phyloP scores from a whole-genome alignment of 2,888 invertebrate genomes.

The Aleiodes testaceus region DNA sequence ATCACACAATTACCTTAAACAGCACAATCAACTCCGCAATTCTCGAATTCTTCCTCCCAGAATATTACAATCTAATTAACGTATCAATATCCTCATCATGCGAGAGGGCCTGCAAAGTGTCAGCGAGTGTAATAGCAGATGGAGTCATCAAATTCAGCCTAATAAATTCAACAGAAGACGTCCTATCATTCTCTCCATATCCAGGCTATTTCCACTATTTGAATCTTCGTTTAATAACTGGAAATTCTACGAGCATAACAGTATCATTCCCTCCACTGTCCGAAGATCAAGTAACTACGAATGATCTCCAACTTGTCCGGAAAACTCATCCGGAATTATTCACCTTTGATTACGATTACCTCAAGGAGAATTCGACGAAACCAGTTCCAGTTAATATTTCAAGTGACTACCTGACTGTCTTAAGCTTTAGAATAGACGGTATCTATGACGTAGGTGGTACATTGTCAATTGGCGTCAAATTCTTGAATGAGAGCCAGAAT shows the following conservation, averaged over 20 bases:
- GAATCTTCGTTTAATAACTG: conserved; percentile 60
- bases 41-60: conserved; percentile 61
- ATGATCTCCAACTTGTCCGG: conserved; percentile 72
- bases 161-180: conserved; percentile 56
- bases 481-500: conserved; percentile 75
- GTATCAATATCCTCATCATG: conserved; percentile 62
- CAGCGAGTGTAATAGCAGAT: conserved; percentile 59
- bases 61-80: conserved; percentile 52
- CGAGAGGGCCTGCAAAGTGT: conserved; percentile 60
- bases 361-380: conserved; percentile 78
- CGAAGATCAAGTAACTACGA: conserved; percentile 56
- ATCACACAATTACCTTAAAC: conserved; percentile 51
- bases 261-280: conserved; percentile 47
- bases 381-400: conserved; percentile 81
- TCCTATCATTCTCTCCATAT: conserved; percentile 61
- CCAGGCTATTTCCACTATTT: conserved; percentile 62
- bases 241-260: conserved; percentile 56
- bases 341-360: conserved; percentile 83
- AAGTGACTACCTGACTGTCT: conserved; percentile 77
- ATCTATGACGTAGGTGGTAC: conserved; percentile 88
- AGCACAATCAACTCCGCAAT: conserved; percentile 57
- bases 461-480: conserved; percentile 80
- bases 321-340: conserved; percentile 84
- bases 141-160: conserved; percentile 52
- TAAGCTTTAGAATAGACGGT: conserved; percentile 82